Base-by-base conservation (phyloP, 2,888 invertebrate genomes). In the Trissonchulus sp. region DNA sequence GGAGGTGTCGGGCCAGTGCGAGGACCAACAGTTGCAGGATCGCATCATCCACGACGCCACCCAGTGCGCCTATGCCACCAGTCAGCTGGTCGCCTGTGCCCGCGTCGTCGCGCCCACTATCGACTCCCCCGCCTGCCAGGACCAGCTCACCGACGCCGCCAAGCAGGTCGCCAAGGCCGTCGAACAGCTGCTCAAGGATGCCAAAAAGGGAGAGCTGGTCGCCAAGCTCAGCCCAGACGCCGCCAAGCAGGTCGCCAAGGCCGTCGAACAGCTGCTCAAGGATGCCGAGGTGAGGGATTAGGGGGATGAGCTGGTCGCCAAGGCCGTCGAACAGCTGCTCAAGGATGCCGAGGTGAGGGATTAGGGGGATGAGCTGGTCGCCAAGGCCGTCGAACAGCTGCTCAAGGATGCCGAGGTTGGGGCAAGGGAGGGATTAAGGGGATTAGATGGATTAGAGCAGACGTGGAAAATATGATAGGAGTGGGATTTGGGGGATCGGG, bases 61-160 rank as follows among this genome's bases (percentile, higher is more conserved):
- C 0, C 92, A 95, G 84, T 96, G 96, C 85, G 99, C 99, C 0
- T 87, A 98, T 63, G 94, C 97, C 2, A 98, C 99, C 2, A 97
- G 97, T 63, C 97, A 98, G 83, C 88, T 99, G 1, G 98, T 99
- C 0, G 97, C 97, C 0, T 96, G 96, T 83, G 93, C 98, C 30
- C 96, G 97, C 88, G 91, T 89, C 72, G 88, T 89, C 23, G 88
- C 89, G 0, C 88, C 89, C 8, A 89, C 89, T 28, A 88, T 89
- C 78, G 85, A 86, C 73, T 87, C 86, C 80, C 87, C 87, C 3
- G 87, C 87, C n/a, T 89, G 88, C 81, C 89, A 97, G 83, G 92
- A 93, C 80, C 98, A 98, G 85, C 87, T 99, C 77, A 91, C 92
- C 75, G 91, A 91, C 76, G 97, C 99, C 0, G 93, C 96, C 0